phyloP scores from a whole-genome alignment of 2,888 invertebrate species.

The Diachrysia chrysitis region DNA sequence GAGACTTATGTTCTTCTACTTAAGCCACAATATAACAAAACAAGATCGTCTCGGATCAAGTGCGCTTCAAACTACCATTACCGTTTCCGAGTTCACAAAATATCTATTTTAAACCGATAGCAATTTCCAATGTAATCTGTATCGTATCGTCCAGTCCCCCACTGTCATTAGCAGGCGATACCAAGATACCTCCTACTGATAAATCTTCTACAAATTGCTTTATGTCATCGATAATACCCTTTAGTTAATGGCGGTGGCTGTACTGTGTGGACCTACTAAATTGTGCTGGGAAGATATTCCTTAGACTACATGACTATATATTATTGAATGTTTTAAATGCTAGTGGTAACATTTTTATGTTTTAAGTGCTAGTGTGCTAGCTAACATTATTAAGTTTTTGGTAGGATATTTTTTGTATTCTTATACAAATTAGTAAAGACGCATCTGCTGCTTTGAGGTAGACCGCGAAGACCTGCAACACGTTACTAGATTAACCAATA shows the following conservation, averaged over 20 bases:
- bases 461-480: background rate
- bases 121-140: slow-evolving; percentile 62
- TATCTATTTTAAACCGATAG: slow-evolving; percentile 51
- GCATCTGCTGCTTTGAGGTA: background rate
- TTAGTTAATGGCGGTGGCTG: slow-evolving; percentile 52
- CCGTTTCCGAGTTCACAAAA: slow-evolving; percentile 36
- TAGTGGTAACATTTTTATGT: background rate
- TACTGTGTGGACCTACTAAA: slow-evolving; percentile 32
- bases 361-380: too few relatives aligned
- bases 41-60: background rate
- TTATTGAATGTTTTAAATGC: slow-evolving; percentile 7
- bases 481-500: background rate
- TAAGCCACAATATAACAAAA: background rate
- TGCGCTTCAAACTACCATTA: slow-evolving; percentile 9
- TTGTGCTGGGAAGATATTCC: slow-evolving; percentile 46
- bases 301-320: slow-evolving; percentile 13
- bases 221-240: slow-evolving; percentile 66
- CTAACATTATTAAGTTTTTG: too few relatives aligned
- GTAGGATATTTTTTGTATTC: too few relatives aligned
- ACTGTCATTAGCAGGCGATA: slow-evolving; percentile 65
- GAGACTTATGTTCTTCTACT: background rate
- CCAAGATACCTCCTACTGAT: slow-evolving; percentile 63
- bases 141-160: slow-evolving; percentile 55
- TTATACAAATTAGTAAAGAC: too few relatives aligned
- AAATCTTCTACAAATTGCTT: slow-evolving; percentile 68